Evolutionary conservation across 2,113 vertebrate species (phyloP).

Genomic region (Pyrgilauda ruficollis): DNA sequence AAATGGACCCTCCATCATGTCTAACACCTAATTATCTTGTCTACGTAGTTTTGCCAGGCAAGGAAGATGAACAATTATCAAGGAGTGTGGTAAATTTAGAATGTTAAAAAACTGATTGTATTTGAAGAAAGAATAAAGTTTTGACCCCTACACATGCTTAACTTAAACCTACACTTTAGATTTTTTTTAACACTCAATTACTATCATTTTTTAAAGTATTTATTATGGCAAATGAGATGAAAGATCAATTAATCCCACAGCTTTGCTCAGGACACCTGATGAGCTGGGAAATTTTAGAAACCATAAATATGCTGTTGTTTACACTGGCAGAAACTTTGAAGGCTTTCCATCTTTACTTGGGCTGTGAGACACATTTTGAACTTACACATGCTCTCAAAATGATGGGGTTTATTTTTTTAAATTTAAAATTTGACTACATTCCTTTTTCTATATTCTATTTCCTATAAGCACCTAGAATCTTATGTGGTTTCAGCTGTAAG

Average conservation of each 20-base stretch:
- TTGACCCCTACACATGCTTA: background rate
- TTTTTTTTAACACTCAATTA: background rate
- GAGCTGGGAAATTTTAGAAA: background rate
- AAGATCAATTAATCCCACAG: background rate
- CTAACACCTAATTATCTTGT: conserved; percentile 2
- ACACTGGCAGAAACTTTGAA: background rate
- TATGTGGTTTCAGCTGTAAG: background rate
- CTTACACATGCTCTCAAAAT: background rate
- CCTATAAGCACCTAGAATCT: background rate
- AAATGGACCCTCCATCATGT: background rate
- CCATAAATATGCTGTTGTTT: background rate
- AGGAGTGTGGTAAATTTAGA: background rate
- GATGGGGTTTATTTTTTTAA: accelerated
- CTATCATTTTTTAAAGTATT: background rate
- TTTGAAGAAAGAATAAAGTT: background rate
- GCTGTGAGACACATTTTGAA: background rate
- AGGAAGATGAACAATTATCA: background rate
- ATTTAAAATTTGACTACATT: background rate
- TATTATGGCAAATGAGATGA: background rate
- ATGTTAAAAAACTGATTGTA: background rate
- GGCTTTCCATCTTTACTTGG: background rate
- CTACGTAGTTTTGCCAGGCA: background rate
- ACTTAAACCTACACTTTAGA: background rate
- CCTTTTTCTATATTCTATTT: background rate
- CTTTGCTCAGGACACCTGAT: background rate